A percentile compares a stretch with the other conserved stretches of the same genome.
phyloP scores from a whole-genome alignment of 2,113 vertebrate species.

The Oncorhynchus masou region DNA sequence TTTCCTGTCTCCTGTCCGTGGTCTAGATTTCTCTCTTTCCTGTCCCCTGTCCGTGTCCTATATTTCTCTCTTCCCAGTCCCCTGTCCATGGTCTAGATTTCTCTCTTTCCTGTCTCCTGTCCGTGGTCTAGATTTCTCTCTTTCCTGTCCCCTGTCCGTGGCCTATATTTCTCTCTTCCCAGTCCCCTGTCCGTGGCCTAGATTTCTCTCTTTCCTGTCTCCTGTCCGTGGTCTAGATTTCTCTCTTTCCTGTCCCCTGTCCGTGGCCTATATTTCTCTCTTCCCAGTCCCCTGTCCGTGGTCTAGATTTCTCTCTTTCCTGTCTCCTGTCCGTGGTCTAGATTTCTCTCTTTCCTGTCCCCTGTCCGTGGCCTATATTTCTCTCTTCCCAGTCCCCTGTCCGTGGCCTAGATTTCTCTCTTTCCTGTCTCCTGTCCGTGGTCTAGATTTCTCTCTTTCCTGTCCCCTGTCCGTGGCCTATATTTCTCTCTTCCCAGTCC shows the following conservation, averaged over 20 bases:
- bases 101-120: slow-evolving; percentile 17
- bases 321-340: slow-evolving; percentile 38
- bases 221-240: slow-evolving; percentile 40
- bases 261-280: slow-evolving; percentile 35
- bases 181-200: slow-evolving; percentile 38
- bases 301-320: slow-evolving; percentile 34
- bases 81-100: slow-evolving; percentile 39
- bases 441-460: slow-evolving; percentile 34
- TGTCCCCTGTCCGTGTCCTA: slow-evolving; percentile 38
- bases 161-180: slow-evolving; percentile 34
- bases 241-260: slow-evolving; percentile 18
- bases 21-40: slow-evolving; percentile 34
- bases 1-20: slow-evolving; percentile 11
- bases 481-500: not conserved
- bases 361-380: slow-evolving; percentile 40
- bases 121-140: slow-evolving; percentile 35
- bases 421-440: slow-evolving; percentile 11
- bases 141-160: slow-evolving; percentile 12
- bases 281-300: slow-evolving; percentile 9
- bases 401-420: slow-evolving; percentile 35
- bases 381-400: slow-evolving; percentile 17
- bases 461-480: slow-evolving; percentile 39
- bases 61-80: not conserved
- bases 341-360: not conserved
- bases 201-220: not conserved